Evolutionary conservation across 2,113 vertebrate genomes (phyloP).

Genomic region (Abramis brama): DNA sequence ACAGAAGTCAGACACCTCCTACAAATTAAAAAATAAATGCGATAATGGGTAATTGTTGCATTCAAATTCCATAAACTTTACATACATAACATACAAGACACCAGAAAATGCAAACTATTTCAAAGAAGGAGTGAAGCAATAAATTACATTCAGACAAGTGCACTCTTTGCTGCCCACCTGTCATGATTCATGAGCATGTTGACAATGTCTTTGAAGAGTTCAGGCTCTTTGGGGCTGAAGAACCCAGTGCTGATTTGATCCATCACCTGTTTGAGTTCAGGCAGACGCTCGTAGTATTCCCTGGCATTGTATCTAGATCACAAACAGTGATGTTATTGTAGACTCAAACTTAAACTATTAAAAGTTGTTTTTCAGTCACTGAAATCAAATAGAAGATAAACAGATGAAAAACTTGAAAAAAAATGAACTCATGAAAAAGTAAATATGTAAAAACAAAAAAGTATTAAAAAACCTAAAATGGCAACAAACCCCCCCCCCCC

Average conservation of each 20-base stretch:
- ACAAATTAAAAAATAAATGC: background rate
- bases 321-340: background rate
- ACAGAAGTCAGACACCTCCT: background rate
- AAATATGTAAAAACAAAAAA: no score
- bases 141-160: background rate
- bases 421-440: no score
- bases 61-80: no score
- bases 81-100: background rate
- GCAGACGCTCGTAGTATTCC: conserved; percentile 80
- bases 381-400: background rate
- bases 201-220: conserved; percentile 81
- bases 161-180: conserved; percentile 67
- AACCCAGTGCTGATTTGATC: conserved; percentile 83
- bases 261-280: conserved; percentile 81
- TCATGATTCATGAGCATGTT: conserved; percentile 87
- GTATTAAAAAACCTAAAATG: no score
- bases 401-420: no score
- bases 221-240: conserved; percentile 82
- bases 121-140: background rate
- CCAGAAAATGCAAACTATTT: background rate
- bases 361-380: background rate
- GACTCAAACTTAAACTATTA: background rate
- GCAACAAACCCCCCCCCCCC: no score
- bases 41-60: no score
- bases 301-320: conserved; percentile 79